Percentiles rank a stretch among this genome's conserved stretches.
phyloP scores from a whole-genome alignment of 2,113 vertebrate genomes.

The Embiotoca jacksoni region DNA sequence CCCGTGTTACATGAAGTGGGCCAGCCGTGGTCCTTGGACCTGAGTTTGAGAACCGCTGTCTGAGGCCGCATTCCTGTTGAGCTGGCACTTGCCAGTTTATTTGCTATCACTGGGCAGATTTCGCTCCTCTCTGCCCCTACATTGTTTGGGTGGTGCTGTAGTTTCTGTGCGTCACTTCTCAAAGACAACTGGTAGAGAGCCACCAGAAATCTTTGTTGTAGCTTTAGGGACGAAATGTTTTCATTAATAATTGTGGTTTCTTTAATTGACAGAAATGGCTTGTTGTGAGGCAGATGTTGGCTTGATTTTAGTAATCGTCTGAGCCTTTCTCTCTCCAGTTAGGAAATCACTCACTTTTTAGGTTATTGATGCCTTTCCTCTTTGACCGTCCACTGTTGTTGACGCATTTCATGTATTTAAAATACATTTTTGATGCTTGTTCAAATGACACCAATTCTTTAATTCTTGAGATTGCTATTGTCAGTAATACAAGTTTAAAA shows the following conservation, averaged over 20 bases:
- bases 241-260: not conserved
- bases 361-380: not conserved
- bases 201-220: conserved; percentile 48
- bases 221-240: conserved; percentile 12
- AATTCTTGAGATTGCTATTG: not conserved
- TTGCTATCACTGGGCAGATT: conserved; percentile 75
- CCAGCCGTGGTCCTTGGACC: not conserved
- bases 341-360: not conserved
- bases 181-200: conserved; percentile 48
- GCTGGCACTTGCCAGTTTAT: conserved; percentile 58
- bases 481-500: not conserved
- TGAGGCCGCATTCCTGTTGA: conserved; percentile 55
- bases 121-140: conserved; percentile 52
- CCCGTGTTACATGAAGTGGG: conserved; percentile 11
- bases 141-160: conserved; percentile 59
- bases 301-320: conserved; percentile 4
- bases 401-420: not conserved
- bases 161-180: conserved; percentile 56
- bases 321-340: not conserved
- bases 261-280: conserved; percentile 7
- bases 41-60: conserved; percentile 37
- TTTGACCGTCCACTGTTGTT: not conserved
- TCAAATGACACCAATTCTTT: not conserved
- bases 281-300: conserved; percentile 30
- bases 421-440: not conserved